Percentiles rank a stretch among this genome's conserved stretches.
phyloP scores from a whole-genome alignment of 2,113 vertebrate species.

The Rhinopomastus cyanomelas region DNA sequence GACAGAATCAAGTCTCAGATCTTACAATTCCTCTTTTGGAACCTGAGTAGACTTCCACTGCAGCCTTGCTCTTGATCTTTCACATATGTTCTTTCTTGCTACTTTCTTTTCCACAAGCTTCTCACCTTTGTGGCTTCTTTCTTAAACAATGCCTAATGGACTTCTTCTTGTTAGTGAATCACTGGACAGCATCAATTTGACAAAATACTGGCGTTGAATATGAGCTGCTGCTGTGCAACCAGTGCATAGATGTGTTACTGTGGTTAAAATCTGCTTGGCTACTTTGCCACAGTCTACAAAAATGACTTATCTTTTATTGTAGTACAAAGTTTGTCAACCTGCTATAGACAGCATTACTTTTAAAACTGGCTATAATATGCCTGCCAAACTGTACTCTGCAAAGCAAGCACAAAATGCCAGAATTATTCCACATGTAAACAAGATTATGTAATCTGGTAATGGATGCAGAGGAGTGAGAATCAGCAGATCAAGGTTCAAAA shows the following conservation, averaged over 20 bases:
- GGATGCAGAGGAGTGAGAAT: neutral
- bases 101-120: neutral
- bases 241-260: neutral
- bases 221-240: neutral
- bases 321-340: slow-evolving; percentile 18
- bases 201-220: neutral
- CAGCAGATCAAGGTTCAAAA: neutral
- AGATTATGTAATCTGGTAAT: neutral
- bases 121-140: neutral
- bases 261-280: neutral
- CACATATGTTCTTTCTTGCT: neutral
- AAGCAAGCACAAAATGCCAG: neutral
- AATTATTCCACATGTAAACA: neutral
- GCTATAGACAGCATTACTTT: neutral
- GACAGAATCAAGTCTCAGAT: neutral
- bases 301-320: neutral
- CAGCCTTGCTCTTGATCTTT: neutral
- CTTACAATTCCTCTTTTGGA: neutral
- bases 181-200: neutral
- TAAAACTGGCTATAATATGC: neutral
- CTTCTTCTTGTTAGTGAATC: neutral
- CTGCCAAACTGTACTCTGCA: neutral
- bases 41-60: neutral
- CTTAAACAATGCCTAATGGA: neutral
- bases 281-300: neutral